Conservation (phyloP, 2,888 invertebrate species). For the Myopa tessellatipennis region DNA sequence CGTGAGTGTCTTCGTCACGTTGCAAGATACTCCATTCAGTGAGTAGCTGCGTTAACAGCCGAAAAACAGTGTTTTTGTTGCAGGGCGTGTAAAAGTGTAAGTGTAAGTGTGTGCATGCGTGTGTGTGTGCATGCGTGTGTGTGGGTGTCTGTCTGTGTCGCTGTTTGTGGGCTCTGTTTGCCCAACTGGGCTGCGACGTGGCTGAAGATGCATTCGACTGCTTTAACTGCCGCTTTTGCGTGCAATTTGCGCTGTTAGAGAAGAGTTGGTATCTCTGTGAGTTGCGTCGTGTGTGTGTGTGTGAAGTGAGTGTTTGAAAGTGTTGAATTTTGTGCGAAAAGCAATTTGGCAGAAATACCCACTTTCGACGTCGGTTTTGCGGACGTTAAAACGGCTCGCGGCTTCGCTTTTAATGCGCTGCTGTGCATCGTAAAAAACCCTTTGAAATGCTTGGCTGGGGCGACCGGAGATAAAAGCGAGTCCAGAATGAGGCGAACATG, state of each 20-base stretch:
- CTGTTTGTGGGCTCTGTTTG: background rate
- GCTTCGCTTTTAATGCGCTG: background rate
- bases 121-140: background rate
- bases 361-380: background rate
- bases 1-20: background rate
- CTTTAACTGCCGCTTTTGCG: constrained; percentile 27
- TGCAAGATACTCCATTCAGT: background rate
- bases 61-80: constrained; percentile 24
- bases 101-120: constrained; percentile 4
- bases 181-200: background rate
- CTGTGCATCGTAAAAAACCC: background rate
- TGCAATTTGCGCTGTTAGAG: constrained; percentile 58
- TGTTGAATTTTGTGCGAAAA: constrained; percentile 36
- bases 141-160: constrained; percentile 11
- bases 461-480: background rate
- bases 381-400: background rate
- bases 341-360: constrained; percentile 30
- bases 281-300: constrained; percentile 3
- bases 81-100: constrained; percentile 14
- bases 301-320: constrained; percentile 13
- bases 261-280: constrained; percentile 54
- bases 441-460: background rate
- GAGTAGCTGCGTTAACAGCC: constrained; percentile 35
- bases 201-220: constrained; percentile 14
- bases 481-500: background rate